Percentiles rank a stretch among this genome's conserved stretches.
Evolutionary conservation across 2,797 vertebrate species (phyloP).

Genomic region (Bradypus variegatus): DNA sequence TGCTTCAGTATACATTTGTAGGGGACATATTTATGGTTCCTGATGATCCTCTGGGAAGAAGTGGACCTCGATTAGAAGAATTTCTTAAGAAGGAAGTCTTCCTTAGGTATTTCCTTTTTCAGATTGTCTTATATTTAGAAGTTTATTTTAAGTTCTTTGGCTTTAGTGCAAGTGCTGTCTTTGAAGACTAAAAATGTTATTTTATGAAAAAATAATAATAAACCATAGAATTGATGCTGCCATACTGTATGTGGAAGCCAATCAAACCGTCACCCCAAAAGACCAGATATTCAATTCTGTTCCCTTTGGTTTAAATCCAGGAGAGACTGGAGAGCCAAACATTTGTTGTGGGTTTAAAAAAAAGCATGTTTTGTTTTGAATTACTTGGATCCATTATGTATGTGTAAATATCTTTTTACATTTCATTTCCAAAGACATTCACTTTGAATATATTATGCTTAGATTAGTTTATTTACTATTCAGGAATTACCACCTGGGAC

Average conservation of each 20-base stretch:
- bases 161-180: background rate
- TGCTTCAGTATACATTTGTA: constrained; percentile 94
- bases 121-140: background rate
- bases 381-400: background rate
- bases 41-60: constrained; percentile 92
- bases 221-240: background rate
- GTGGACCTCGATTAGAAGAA: constrained; percentile 86
- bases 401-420: background rate
- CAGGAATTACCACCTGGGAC: background rate
- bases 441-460: background rate
- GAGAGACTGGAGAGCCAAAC: background rate
- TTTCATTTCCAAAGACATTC: background rate
- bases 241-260: background rate
- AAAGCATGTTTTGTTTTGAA: too few relatives aligned
- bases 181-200: background rate
- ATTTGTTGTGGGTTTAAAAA: background rate
- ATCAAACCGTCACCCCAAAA: background rate
- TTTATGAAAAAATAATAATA: background rate
- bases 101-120: constrained; percentile 73
- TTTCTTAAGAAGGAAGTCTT: constrained; percentile 81
- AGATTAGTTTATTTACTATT: background rate
- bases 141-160: background rate
- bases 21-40: constrained; percentile 98
- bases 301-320: background rate
- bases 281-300: background rate